Evolutionary conservation across 2,888 invertebrate genomes (phyloP).

Genomic region (Aphidoletes aphidimyza): DNA sequence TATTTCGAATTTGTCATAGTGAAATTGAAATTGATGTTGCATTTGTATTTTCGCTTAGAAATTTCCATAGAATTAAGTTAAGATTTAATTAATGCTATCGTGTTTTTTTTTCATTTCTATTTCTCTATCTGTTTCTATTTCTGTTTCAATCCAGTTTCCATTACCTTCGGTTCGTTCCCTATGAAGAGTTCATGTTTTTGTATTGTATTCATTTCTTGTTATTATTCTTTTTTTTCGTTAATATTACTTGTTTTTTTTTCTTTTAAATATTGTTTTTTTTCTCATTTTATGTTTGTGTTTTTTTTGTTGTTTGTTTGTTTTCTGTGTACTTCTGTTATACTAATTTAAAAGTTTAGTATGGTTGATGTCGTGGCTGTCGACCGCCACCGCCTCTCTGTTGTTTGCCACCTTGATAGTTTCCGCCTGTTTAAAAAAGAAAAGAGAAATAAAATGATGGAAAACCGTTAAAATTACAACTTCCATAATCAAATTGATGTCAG

Average conservation of each 20-base stretch:
- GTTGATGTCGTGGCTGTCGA: constrained; percentile 88
- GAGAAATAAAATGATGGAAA: neutral
- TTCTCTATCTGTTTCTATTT: too few species aligned
- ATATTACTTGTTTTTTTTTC: neutral
- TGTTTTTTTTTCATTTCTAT: too few species aligned
- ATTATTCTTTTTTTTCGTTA: neutral
- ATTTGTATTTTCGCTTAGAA: too few species aligned
- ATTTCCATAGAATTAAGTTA: too few species aligned
- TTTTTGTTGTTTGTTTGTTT: neutral
- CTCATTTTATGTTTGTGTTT: constrained; percentile 8
- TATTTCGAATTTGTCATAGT: too few species aligned
- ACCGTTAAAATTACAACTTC: neutral
- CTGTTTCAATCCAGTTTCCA: too few species aligned
- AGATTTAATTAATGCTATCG: too few species aligned
- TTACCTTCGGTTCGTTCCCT: too few species aligned
- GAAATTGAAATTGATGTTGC: too few species aligned
- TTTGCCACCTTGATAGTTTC: constrained; percentile 84
- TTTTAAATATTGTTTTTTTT: too few species aligned
- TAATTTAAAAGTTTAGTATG: constrained; percentile 71
- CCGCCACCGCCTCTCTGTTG: constrained; percentile 77
- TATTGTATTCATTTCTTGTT: too few species aligned
- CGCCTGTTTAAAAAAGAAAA: constrained; percentile 62
- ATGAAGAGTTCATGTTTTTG: too few species aligned
- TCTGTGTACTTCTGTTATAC: neutral
- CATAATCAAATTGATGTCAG: neutral